Percentiles rank a stretch among this genome's conserved stretches.
phyloP scores from a whole-genome alignment of 2,888 invertebrate species.

The Itoplectis maculator region DNA sequence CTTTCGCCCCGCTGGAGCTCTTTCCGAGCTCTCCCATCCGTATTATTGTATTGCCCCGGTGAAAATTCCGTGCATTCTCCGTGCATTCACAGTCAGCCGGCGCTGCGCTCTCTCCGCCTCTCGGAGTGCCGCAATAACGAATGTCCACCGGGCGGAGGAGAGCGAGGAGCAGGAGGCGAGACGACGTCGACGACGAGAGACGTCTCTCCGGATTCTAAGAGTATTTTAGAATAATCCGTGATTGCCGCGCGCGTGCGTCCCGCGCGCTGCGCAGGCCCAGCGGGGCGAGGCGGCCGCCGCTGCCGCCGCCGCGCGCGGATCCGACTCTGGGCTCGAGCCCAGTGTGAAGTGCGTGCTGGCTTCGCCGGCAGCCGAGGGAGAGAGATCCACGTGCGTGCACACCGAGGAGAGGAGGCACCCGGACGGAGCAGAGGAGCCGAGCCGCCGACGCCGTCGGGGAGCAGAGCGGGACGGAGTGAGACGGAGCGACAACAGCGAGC shows the following conservation, averaged over 20 bases:
- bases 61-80: slow-evolving; percentile 33
- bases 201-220: slow-evolving; percentile 25
- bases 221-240: slow-evolving; percentile 47
- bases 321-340: not conserved
- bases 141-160: slow-evolving; percentile 15
- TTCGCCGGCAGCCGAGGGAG: slow-evolving; percentile 47
- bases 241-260: slow-evolving; percentile 56
- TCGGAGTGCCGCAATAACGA: slow-evolving; percentile 5
- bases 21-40: too few relatives aligned
- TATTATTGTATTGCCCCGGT: slow-evolving; percentile 19
- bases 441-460: too few relatives aligned
- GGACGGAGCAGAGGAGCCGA: too few relatives aligned
- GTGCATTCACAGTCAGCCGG: not conserved
- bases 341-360: slow-evolving; percentile 28
- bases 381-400: slow-evolving; percentile 69
- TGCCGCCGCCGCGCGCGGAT: too few relatives aligned
- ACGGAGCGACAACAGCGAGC: slow-evolving; percentile 41
- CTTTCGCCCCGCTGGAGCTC: too few relatives aligned
- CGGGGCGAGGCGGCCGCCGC: slow-evolving; percentile 2
- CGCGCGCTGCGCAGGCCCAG: not conserved
- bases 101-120: slow-evolving; percentile 4
- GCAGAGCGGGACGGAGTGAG: not conserved
- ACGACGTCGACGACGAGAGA: too few relatives aligned
- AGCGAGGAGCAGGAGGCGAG: slow-evolving; percentile 26
- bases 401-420: slow-evolving; percentile 59